A percentile compares a stretch with the other conserved stretches of the same genome.
These are phyloP conservation scores for Raja brachyura DNA, from an alignment of 2,113 vertebrate species.

Conservation along the genomic window DNA sequence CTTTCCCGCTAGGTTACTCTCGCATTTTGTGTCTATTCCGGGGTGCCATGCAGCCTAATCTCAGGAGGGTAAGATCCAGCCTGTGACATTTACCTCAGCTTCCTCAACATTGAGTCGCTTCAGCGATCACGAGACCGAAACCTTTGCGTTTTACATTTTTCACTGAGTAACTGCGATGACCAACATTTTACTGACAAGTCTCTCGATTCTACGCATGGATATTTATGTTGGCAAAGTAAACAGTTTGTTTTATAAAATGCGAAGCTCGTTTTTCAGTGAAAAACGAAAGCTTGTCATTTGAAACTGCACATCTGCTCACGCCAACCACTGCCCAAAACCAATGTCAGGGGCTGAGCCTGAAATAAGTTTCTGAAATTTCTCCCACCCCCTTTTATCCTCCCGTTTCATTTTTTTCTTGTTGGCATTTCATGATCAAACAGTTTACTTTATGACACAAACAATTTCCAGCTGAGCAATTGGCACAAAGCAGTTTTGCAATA, in stretches of 20 bases:
- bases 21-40: no score
- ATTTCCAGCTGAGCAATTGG: neutral
- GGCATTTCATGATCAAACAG: neutral
- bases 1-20: no score
- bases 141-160: neutral
- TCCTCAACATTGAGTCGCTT: neutral
- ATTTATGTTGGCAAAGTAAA: constrained; percentile 63
- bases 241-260: constrained; percentile 47
- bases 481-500: neutral
- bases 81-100: no score
- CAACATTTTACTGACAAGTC: constrained; percentile 52
- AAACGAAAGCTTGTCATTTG: constrained; percentile 59
- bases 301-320: constrained; percentile 62
- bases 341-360: neutral
- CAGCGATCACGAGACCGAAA: neutral
- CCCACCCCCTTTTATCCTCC: neutral
- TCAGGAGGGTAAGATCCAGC: no score
- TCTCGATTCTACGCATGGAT: constrained; percentile 53
- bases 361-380: neutral
- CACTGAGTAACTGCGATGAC: neutral
- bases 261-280: constrained; percentile 41
- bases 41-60: no score
- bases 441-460: constrained; percentile 16
- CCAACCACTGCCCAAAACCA: neutral
- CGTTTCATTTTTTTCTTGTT: neutral